Percentiles rank a stretch among this genome's conserved stretches.
Conservation (phyloP, 2,113 vertebrate genomes). For the Oenanthe melanoleuca region DNA sequence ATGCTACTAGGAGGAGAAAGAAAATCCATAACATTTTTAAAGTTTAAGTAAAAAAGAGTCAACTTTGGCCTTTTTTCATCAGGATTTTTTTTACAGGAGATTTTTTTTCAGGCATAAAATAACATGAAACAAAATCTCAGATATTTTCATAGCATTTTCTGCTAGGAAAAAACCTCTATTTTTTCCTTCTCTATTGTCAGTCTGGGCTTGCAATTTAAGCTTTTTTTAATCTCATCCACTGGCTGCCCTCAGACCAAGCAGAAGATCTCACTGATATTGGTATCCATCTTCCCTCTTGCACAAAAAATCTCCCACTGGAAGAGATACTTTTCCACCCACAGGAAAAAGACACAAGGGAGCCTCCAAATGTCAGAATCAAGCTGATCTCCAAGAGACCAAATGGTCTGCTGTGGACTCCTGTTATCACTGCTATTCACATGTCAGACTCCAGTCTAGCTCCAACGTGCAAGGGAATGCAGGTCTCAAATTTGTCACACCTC, state of each 20-base stretch:
- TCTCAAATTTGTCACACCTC: constrained; percentile 12
- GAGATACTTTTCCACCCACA: not conserved
- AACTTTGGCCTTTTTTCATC: not conserved
- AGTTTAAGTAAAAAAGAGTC: not conserved
- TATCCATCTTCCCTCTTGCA: not conserved
- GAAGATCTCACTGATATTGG: not conserved
- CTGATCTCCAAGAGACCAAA: not conserved
- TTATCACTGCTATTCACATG: not conserved
- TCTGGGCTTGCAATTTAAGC: not conserved
- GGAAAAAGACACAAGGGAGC: not conserved
- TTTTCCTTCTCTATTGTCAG: not conserved
- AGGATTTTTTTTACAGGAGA: not conserved
- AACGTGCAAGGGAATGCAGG: not conserved
- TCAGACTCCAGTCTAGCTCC: constrained; percentile 6
- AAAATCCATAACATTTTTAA: not conserved
- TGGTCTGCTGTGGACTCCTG: not conserved
- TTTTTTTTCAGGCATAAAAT: not conserved
- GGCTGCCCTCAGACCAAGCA: not conserved
- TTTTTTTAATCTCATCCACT: not conserved
- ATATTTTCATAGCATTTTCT: constrained; percentile 10
- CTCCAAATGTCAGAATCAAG: not conserved
- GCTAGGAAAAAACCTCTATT: not conserved
- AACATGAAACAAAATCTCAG: not conserved
- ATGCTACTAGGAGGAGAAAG: not conserved
- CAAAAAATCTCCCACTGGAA: not conserved